Base-by-base conservation (phyloP, 2,888 invertebrate genomes). In the Tridacna gigas region DNA sequence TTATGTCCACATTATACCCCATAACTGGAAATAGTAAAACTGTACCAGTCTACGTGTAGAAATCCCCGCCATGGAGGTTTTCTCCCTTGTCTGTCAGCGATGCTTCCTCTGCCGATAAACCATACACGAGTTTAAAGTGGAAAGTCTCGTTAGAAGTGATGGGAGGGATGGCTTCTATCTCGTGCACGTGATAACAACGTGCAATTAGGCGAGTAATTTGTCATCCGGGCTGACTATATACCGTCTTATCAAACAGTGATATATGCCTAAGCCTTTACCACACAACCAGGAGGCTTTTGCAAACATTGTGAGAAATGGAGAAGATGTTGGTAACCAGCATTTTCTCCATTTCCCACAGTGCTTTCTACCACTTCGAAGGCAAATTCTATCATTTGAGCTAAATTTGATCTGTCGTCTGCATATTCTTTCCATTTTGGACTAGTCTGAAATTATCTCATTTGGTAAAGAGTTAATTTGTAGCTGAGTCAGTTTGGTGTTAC, bases 161-260 rank as follows among this genome's bases (percentile, higher is more conserved):
- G 71, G 79, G 80, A 48, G 80, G 71, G 75, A 80, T 80, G 80
- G 51, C 28, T 65, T 78, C 71, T 63, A 66, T 80, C 80, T 56
- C 69, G 28, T 60, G 47, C 79, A 66, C 74, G 76, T 74, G 84
- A 84, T 84, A 81, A 71, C 63, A 71, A 63, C 66, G 73, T 60
- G 81, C 81, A 81, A 84, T 81, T 79, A 84, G 81, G 61, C 51
- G 73, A 76, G 73, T 79, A 77, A 84, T 84, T 84, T 84, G 81
- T 79, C 81, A 81, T 81, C 71, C 71, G 71, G 51, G 71, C 51
- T 7, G 45, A 45, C 71, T 71, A 71, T n/a, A 37, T 37, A 61
- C 74, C 61, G 61, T 20, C 74, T 45, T 74, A 45, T 61, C 61
- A 60, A 74, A 74, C 74, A n/a, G 61, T 61, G 74, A 61, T 74